Evolutionary conservation across 2,797 vertebrate genomes (phyloP).

Genomic region (Poecilia picta): DNA sequence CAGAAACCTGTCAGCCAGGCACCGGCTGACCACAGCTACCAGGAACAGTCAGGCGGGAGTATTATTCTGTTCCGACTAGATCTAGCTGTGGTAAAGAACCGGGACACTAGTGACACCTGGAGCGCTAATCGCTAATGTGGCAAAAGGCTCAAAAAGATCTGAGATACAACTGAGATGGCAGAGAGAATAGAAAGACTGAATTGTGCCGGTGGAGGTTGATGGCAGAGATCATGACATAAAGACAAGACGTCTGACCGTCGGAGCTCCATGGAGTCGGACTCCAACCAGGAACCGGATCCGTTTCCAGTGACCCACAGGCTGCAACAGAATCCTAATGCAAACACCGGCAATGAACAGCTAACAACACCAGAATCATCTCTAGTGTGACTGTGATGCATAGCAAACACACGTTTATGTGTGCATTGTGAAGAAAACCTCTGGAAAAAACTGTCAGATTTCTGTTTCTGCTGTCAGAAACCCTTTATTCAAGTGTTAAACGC

Average conservation of each 20-base stretch:
- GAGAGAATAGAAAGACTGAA: neutral
- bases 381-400: neutral
- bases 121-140: neutral
- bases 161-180: too few relatives aligned
- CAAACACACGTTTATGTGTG: neutral
- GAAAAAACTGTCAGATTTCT: neutral
- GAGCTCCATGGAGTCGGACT: too few relatives aligned
- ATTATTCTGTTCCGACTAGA: neutral
- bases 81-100: neutral
- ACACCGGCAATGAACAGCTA: neutral
- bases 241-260: neutral
- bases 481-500: neutral
- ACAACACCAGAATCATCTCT: neutral
- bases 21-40: neutral
- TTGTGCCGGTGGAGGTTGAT: neutral
- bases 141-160: neutral
- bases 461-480: neutral
- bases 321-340: neutral
- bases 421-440: neutral
- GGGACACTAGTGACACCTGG: neutral
- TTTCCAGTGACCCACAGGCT: neutral
- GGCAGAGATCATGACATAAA: neutral
- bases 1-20: neutral
- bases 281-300: too few relatives aligned
- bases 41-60: neutral